Evolutionary conservation across 1,140 invertebrate genomes (phyloP).

Genomic region (Calliphora vicina): DNA sequence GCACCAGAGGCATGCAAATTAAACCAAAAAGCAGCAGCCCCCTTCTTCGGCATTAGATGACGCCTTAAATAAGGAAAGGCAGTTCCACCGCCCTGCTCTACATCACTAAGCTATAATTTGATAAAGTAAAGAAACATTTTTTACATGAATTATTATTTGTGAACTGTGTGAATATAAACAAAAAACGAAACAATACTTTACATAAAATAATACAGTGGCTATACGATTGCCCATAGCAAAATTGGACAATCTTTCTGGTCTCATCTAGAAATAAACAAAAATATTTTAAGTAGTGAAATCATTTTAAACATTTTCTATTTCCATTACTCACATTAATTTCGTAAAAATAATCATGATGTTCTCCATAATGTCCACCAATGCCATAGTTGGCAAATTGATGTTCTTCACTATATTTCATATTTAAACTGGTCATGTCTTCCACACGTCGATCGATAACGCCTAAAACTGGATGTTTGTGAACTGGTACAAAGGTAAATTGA

Average conservation of each 20-base stretch:
- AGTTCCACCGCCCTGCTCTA: constrained; percentile 92
- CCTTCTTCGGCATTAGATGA: constrained; percentile 85
- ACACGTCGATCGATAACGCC: constrained; percentile 77
- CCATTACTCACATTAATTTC: constrained; percentile 40
- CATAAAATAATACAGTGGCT: constrained; percentile 58
- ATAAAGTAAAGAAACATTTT: background rate
- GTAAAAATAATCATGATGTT: constrained; percentile 71
- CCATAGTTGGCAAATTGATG: constrained; percentile 75
- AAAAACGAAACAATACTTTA: constrained; percentile 54
- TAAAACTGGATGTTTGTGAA: constrained; percentile 81
- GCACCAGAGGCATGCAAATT: constrained; percentile 91
- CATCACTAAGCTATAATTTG: constrained; percentile 96
- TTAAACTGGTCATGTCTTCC: constrained; percentile 82
- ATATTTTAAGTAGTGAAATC: no score
- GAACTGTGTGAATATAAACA: no score
- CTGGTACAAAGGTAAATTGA: constrained; percentile 93
- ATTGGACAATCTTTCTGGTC: background rate
- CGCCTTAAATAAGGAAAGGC: constrained; percentile 88
- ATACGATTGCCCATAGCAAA: constrained; percentile 56
- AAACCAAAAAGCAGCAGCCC: constrained; percentile 93
- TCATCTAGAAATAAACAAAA: background rate
- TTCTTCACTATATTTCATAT: constrained; percentile 72
- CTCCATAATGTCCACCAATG: constrained; percentile 76
- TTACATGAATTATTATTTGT: no score
- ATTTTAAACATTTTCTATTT: no score